These are phyloP conservation scores for Pseudomyrmex sp. DNA, from an alignment of 1,140 invertebrate species.

Conservation along the genomic window DNA sequence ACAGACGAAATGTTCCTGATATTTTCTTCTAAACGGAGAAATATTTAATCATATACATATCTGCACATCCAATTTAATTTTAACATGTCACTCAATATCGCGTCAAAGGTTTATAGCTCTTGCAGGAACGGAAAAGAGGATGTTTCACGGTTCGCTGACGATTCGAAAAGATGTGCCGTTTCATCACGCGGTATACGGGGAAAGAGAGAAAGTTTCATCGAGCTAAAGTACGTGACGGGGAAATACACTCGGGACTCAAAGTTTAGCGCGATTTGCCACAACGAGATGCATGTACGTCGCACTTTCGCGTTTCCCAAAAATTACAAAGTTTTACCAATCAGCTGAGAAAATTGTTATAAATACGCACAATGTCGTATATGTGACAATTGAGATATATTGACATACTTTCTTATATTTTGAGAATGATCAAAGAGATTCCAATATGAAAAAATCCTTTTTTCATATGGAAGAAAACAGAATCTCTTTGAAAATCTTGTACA, in stretches of 20 bases:
- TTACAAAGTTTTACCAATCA: slow-evolving; percentile 37
- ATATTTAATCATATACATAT: slow-evolving; percentile 14
- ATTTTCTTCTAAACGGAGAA: background rate
- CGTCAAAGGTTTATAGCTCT: background rate
- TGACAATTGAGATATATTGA: slow-evolving; percentile 5
- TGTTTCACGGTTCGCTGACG: slow-evolving; percentile 24
- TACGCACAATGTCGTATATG: slow-evolving; percentile 8
- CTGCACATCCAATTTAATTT: slow-evolving; percentile 18
- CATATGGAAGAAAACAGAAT: too few species aligned
- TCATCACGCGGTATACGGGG: background rate
- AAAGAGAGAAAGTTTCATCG: slow-evolving; percentile 47
- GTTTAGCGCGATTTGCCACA: slow-evolving; percentile 38
- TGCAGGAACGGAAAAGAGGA: background rate
- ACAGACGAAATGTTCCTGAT: background rate
- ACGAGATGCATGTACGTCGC: background rate
- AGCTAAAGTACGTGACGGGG: slow-evolving; percentile 10
- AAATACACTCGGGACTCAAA: slow-evolving; percentile 49
- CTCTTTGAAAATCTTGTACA: background rate
- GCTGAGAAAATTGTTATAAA: slow-evolving; percentile 28
- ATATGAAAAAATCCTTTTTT: too few species aligned
- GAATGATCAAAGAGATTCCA: too few species aligned
- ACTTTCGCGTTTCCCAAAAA: slow-evolving; percentile 34
- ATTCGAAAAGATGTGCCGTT: slow-evolving; percentile 24
- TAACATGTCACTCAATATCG: slow-evolving; percentile 3
- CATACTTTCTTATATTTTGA: background rate